Conservation (phyloP, 2,797 vertebrate genomes). For the Myripristis jacobus region DNA sequence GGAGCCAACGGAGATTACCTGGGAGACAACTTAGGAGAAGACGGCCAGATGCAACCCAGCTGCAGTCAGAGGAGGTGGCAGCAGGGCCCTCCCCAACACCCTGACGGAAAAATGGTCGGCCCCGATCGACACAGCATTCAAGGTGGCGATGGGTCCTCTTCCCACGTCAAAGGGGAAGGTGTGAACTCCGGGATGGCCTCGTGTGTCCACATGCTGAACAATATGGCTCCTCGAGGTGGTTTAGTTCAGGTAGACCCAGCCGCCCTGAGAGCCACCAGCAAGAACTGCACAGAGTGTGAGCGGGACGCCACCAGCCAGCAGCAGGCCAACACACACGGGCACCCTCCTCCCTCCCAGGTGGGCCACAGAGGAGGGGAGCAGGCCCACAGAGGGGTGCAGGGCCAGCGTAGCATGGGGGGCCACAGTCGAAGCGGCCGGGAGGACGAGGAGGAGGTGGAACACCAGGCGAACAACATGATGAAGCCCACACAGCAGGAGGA, state of each 20-base stretch:
- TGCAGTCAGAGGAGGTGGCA: constrained; percentile 87
- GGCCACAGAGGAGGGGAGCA: constrained; percentile 77
- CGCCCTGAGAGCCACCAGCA: constrained; percentile 71
- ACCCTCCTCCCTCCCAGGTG: constrained; percentile 75
- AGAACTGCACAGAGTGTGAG: constrained; percentile 83
- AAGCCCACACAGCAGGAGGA: constrained; percentile 74
- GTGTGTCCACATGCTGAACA: constrained; percentile 77
- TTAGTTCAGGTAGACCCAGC: constrained; percentile 91
- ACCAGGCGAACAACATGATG: constrained; percentile 76
- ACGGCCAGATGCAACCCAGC: constrained; percentile 85
- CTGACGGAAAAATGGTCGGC: constrained; percentile 67
- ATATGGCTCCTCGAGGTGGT: constrained; percentile 71
- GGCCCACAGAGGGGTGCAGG: constrained; percentile 70
- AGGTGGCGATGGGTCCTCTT: constrained; percentile 60
- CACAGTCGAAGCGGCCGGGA: constrained; percentile 64
- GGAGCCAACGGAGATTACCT: constrained; percentile 84
- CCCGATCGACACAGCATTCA: constrained; percentile 75
- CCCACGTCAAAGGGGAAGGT: constrained; percentile 83
- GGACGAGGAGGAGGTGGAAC: constrained; percentile 81
- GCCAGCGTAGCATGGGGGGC: constrained; percentile 68
- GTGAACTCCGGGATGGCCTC: constrained; percentile 79
- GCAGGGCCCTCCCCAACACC: constrained; percentile 81
- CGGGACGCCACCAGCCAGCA: constrained; percentile 74
- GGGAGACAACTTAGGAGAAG: constrained; percentile 84
- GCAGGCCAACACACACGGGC: constrained; percentile 70